These are phyloP conservation scores for Drosophila navojoa DNA, from an alignment of 1,140 invertebrate species.

Conservation along the genomic window DNA sequence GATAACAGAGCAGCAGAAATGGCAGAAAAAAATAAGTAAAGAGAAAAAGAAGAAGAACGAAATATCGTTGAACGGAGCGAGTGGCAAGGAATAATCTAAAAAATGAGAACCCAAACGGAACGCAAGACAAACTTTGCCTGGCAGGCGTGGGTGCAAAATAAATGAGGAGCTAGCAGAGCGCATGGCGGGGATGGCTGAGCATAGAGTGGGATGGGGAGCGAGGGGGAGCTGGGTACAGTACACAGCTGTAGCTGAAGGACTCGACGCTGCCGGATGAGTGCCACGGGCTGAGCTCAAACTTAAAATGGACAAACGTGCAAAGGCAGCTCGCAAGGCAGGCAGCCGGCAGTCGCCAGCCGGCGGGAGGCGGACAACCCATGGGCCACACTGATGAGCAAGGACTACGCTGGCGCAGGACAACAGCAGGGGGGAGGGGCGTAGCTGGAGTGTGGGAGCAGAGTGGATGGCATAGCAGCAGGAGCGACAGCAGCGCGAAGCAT, in stretches of 20 bases:
- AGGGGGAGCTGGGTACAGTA: constrained; percentile 9
- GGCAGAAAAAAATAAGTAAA: constrained; percentile 24
- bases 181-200: not conserved
- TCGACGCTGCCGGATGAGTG: constrained; percentile 71
- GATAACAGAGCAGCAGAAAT: constrained; percentile 28
- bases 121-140: constrained; percentile 81
- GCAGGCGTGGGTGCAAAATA: constrained; percentile 81
- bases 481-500: constrained; percentile 30
- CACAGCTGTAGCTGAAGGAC: constrained; percentile 75
- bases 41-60: constrained; percentile 12
- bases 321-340: constrained; percentile 33
- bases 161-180: constrained; percentile 53
- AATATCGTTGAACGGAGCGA: constrained; percentile 43
- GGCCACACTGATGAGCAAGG: constrained; percentile 72
- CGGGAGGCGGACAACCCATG: constrained; percentile 28
- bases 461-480: not conserved
- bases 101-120: constrained; percentile 80
- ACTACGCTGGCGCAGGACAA: constrained; percentile 39
- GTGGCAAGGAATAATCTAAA: constrained; percentile 79
- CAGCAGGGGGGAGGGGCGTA: constrained; percentile 11
- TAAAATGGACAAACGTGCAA: constrained; percentile 79
- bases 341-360: constrained; percentile 7
- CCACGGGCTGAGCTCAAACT: constrained; percentile 79
- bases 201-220: not conserved
- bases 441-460: not conserved